These are phyloP conservation scores for Emydoidea blandingii DNA, from an alignment of 2,797 vertebrate species.

Conservation along the genomic window DNA sequence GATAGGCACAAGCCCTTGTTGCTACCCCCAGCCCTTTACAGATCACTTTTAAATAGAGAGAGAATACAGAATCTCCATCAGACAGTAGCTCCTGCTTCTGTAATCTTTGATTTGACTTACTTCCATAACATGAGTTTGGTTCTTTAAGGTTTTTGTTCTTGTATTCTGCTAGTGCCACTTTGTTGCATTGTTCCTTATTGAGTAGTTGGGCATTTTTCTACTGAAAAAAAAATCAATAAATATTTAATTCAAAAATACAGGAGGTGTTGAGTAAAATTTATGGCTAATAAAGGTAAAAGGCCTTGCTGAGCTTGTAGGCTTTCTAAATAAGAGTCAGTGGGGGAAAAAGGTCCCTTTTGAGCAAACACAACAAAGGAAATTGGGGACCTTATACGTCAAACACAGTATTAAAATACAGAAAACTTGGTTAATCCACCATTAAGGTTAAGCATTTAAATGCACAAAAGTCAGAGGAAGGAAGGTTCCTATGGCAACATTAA, in stretches of 20 bases:
- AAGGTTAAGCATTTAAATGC: conserved; percentile 32
- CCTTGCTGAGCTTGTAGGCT: background rate
- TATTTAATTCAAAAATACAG: conserved; percentile 66
- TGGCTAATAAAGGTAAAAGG: conserved; percentile 66
- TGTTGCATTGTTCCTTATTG: conserved; percentile 4
- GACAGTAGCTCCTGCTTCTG: background rate
- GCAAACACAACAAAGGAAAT: conserved; percentile 59
- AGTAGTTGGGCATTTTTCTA: conserved; percentile 27
- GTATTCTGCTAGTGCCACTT: background rate
- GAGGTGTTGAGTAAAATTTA: conserved; percentile 52
- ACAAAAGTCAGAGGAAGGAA: conserved; percentile 50
- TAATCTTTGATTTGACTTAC: background rate
- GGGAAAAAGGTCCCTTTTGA: conserved; percentile 42
- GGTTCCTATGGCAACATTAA: conserved; percentile 39
- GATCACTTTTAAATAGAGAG: background rate
- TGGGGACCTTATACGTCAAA: conserved; percentile 31
- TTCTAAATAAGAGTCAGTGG: conserved; percentile 53
- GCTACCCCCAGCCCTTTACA: background rate
- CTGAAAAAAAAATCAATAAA: conserved; percentile 55
- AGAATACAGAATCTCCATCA: background rate
- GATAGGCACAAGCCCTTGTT: background rate
- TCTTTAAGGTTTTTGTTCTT: background rate
- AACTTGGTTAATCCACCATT: conserved; percentile 41
- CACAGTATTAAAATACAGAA: background rate
- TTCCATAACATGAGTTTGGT: conserved; percentile 17